Evolutionary conservation across 2,113 vertebrate species (phyloP), one percentile per base, ranked within the genome.

Genomic region (Geothlypis trichas): DNA sequence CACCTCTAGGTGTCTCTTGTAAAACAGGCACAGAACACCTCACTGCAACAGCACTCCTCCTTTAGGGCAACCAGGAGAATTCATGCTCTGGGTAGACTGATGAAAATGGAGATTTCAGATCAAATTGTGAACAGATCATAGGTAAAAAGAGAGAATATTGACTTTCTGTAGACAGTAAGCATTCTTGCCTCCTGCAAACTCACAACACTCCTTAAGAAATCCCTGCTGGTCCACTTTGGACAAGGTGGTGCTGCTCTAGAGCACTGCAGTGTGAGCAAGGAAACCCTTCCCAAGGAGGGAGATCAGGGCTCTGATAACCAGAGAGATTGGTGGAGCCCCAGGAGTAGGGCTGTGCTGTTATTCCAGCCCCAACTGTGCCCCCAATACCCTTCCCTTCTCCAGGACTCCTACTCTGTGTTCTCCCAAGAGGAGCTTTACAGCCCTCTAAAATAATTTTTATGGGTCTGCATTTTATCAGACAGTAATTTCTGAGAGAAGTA

Each of bases 251-350:
- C 30, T 55, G 41, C 44, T 30, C 59, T 0, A 5, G 24, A 41
- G 11, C 4, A 1, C 0, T 27, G 31, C 35, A 57, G n/a, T 0
- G 4, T 13, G 11, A 65, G 14, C 37, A 71, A 57, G 33, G 22
- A 67, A 35, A 21, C 16, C 52, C 19, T 84, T 52, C 58, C 31
- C 20, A 51, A 37, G 59, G 61, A 58, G 4, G 33, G 22, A 81
- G 19, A 46, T 8, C 11, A 31, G 17, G 9, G 30, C 27, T 71
- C 4, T 21, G 4, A 27, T 3, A 24, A 26, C 4, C 52, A 46
- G 15, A 8, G 28, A 13, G 57, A 10, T 2, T 3, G 3, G 9
- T 10, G 57, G n/a, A 58, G 57, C 21, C 57, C 33, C 21, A 57
- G 13, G 13, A 57, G 31, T 31, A 72, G 47, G 31, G 37, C 67